These are phyloP conservation scores for Dromas ardeola DNA, from an alignment of 2,113 vertebrate genomes.

Conservation along the genomic window DNA sequence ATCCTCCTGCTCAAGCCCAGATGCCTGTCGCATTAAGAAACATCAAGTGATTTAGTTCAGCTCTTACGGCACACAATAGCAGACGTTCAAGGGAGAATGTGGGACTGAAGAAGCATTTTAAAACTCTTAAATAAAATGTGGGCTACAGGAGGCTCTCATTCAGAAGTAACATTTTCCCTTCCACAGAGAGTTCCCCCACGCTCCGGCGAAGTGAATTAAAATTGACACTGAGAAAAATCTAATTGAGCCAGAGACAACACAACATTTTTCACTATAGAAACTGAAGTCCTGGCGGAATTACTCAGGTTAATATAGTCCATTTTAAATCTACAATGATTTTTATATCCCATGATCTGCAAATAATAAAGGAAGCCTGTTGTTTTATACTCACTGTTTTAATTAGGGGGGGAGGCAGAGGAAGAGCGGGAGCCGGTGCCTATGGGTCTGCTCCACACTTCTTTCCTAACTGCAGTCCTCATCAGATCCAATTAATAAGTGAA, in stretches of 20 bases:
- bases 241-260: conserved; percentile 65
- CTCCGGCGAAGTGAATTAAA: conserved; percentile 63
- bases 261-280: conserved; percentile 54
- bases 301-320: conserved; percentile 45
- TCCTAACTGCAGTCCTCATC: background rate
- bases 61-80: background rate
- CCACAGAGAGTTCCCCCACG: conserved; percentile 10
- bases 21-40: background rate
- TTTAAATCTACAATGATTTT: conserved; percentile 60
- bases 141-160: conserved; percentile 13
- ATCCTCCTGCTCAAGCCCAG: background rate
- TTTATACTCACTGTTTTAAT: conserved; percentile 46
- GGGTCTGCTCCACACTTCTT: background rate
- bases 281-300: background rate
- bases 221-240: conserved; percentile 60
- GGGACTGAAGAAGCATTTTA: background rate
- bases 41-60: background rate
- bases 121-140: conserved; percentile 19
- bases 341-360: conserved; percentile 57
- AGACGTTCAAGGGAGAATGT: background rate
- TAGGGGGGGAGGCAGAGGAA: background rate
- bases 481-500: background rate
- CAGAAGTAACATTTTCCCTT: conserved; percentile 22
- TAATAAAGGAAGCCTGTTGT: conserved; percentile 34
- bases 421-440: background rate